Evolutionary conservation across 2,888 invertebrate species (phyloP).

Genomic region (Parnassius apollo): DNA sequence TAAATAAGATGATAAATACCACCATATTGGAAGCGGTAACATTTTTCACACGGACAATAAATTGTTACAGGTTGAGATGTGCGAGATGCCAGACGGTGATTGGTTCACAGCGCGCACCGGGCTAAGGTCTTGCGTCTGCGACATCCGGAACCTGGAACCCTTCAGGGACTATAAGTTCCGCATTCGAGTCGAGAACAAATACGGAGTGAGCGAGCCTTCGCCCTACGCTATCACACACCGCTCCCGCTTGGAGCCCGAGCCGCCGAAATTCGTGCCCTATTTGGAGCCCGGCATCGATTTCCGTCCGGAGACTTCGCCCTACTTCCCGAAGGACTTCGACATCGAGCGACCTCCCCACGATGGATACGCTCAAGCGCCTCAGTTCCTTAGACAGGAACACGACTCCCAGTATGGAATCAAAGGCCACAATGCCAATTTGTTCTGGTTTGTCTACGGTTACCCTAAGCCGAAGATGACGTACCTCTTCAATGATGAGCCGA

Average conservation of each 20-base stretch:
- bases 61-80: constrained; percentile 87
- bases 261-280: constrained; percentile 89
- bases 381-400: constrained; percentile 92
- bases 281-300: constrained; percentile 90
- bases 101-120: constrained; percentile 95
- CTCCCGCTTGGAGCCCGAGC: constrained; percentile 88
- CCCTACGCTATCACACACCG: constrained; percentile 93
- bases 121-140: constrained; percentile 93
- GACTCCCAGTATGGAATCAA: constrained; percentile 96
- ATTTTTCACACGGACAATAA: neutral
- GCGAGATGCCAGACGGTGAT: constrained; percentile 94
- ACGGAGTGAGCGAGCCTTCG: constrained; percentile 97
- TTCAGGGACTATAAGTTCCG: constrained; percentile 97
- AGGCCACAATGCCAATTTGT: constrained; percentile 93
- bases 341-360: constrained; percentile 94
- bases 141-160: constrained; percentile 93
- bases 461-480: constrained; percentile 97
- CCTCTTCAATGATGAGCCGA: constrained; percentile 90
- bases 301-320: constrained; percentile 91
- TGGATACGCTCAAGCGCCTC: constrained; percentile 90
- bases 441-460: constrained; percentile 97
- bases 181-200: constrained; percentile 97
- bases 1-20: no score
- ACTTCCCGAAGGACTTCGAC: constrained; percentile 95
- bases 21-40: no score